Conservation (phyloP, 2,797 vertebrate species). For the Discoglossus pictus region DNA sequence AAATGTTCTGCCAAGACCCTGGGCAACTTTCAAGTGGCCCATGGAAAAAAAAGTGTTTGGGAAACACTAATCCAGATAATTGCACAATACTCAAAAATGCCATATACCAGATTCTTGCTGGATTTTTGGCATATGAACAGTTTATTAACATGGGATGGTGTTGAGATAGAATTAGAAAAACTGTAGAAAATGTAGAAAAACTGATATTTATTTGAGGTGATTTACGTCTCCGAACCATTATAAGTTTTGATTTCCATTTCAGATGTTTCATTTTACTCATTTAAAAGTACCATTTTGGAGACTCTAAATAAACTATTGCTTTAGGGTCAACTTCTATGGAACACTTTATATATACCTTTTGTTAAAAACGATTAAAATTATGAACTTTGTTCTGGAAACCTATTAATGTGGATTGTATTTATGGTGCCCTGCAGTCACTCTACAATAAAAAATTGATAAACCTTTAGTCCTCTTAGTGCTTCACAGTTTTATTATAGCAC, state of each 20-base stretch:
- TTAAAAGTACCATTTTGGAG: conserved; percentile 9
- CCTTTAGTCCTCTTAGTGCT: conserved; percentile 75
- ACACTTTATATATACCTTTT: conserved; percentile 52
- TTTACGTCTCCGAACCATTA: not conserved
- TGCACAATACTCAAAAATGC: no score
- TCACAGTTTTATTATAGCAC: conserved; percentile 72
- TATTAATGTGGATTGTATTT: conserved; percentile 70
- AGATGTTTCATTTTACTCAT: conserved; percentile 26
- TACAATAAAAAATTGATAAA: conserved; percentile 70
- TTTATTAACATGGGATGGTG: no score
- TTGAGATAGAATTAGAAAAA: not conserved
- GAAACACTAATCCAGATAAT: no score
- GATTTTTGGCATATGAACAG: no score
- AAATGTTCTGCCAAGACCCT: no score
- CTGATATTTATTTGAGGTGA: conserved; percentile 13
- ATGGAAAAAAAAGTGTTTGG: no score
- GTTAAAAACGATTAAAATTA: conserved; percentile 64
- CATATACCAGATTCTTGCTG: no score
- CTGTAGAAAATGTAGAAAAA: not conserved
- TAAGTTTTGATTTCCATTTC: conserved; percentile 23
- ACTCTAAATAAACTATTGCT: conserved; percentile 19
- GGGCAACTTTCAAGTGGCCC: no score
- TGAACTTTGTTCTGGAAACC: conserved; percentile 61
- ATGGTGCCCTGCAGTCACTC: conserved; percentile 61
- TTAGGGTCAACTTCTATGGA: conserved; percentile 12